Base-by-base conservation (phyloP, 2,113 vertebrate species). In the Channa argus region DNA sequence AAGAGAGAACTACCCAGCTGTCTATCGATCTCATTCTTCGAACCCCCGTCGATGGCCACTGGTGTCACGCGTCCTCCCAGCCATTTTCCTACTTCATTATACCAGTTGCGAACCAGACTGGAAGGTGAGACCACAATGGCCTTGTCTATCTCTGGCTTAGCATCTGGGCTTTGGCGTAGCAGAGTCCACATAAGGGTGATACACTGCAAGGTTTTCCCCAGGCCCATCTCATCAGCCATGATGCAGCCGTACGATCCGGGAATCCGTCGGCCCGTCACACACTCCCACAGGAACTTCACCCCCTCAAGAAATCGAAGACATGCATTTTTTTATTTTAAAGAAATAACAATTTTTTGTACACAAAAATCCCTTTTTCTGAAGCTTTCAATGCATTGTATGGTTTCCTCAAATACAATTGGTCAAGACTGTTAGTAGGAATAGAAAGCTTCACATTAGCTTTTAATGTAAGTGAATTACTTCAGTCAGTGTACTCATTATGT, bases 211-310 rank as follows among this genome's bases (percentile, higher is more conserved):
- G 98, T 99, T 92, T 99, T 99, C 37, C 98, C 98, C 84, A 99
- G 91, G 4, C 98, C 98, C 98, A 99, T 99, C 88, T 99, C 98
- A 0, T 99, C 98, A 4, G 97, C 98, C 98, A 99, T 99, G 89
- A 99, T 99, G 83, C 97, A 98, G 81, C 98, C 98, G 0, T 95
- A 95, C 2, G 97, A 97, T 3, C 92, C 95, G 0, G 94, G 80
- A 73, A 99, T 96, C 34, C 96, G 93, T 12, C 95, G 89, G 34
- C 97, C 95, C 0, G 96, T 99, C 89, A 99, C 98, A 68, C 98
- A 99, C 33, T 99, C 97, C 98, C 98, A 99, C 36, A 99, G 93
- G 90, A 99, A 99, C 85, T 96, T 97, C 75, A 99, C 98, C 47
- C 98, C 98, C 97, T 99, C 15, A 10, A 55, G 9, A 66, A 50